A percentile compares a stretch with the other conserved stretches of the same genome.
These are phyloP conservation scores for Actias luna DNA, from an alignment of 2,888 invertebrate genomes.

Conservation along the genomic window DNA sequence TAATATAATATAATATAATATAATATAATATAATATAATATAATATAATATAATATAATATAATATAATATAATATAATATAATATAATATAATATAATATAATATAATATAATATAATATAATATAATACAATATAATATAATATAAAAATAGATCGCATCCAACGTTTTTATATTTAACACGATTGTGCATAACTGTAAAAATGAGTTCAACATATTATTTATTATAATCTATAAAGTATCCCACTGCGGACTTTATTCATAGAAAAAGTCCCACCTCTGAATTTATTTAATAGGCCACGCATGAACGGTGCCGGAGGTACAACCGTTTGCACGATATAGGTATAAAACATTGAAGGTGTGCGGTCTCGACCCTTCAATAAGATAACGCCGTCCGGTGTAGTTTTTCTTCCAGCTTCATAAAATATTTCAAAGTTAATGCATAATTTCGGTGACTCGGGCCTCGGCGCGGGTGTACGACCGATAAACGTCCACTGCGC, in stretches of 20 bases:
- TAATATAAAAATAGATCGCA: no score
- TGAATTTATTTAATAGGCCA: not conserved
- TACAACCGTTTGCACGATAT: not conserved
- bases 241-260: not conserved
- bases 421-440: conserved; percentile 53
- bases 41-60: no score
- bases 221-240: not conserved
- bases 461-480: no score
- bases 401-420: conserved; percentile 49
- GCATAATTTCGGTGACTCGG: conserved; percentile 41
- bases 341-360: not conserved
- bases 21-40: no score
- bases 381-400: conserved; percentile 36
- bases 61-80: no score
- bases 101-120: no score
- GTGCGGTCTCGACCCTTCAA: conserved; percentile 30
- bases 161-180: no score
- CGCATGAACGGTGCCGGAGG: not conserved
- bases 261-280: not conserved
- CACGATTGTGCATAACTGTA: no score
- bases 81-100: no score
- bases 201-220: not conserved
- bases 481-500: no score
- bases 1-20: no score
- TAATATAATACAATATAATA: no score